These are phyloP conservation scores for Nephila pilipes DNA, from an alignment of 1,140 invertebrate species.

Conservation along the genomic window DNA sequence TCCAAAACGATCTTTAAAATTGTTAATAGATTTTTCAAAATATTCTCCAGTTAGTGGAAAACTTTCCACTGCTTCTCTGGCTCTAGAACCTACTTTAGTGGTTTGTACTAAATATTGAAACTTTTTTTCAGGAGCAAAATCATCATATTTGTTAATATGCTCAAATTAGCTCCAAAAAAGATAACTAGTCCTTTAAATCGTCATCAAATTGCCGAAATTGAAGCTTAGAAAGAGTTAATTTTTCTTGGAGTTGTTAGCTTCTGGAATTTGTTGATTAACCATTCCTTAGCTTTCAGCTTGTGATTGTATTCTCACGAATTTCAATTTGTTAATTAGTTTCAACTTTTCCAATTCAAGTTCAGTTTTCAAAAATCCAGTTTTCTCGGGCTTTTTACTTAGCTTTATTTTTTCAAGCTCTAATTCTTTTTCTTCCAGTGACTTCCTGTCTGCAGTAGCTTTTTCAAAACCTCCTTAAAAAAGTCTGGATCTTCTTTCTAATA, in stretches of 20 bases:
- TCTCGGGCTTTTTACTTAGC: no score
- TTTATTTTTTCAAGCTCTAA: no score
- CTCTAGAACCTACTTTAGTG: background rate
- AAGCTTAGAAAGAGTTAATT: background rate
- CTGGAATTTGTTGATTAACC: background rate
- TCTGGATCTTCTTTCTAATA: no score
- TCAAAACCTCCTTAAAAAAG: no score
- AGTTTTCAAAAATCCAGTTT: no score
- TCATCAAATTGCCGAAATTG: background rate
- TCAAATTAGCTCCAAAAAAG: background rate
- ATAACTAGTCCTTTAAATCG: background rate
- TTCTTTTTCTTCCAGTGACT: no score
- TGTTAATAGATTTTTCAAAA: conserved; percentile 72
- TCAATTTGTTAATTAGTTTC: background rate
- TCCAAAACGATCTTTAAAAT: conserved; percentile 68
- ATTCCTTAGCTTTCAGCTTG: background rate
- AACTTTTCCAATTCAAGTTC: background rate
- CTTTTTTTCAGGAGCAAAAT: conserved; percentile 19
- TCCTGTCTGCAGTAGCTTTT: no score
- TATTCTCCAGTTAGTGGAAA: conserved; percentile 73
- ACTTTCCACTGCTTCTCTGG: conserved; percentile 62
- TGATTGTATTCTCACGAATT: background rate
- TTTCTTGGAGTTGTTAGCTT: background rate
- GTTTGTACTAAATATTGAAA: conserved; percentile 55
- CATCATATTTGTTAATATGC: background rate